These are phyloP conservation scores for Mormyrus lacerda DNA, from an alignment of 2,113 vertebrate genomes.

Conservation along the genomic window DNA sequence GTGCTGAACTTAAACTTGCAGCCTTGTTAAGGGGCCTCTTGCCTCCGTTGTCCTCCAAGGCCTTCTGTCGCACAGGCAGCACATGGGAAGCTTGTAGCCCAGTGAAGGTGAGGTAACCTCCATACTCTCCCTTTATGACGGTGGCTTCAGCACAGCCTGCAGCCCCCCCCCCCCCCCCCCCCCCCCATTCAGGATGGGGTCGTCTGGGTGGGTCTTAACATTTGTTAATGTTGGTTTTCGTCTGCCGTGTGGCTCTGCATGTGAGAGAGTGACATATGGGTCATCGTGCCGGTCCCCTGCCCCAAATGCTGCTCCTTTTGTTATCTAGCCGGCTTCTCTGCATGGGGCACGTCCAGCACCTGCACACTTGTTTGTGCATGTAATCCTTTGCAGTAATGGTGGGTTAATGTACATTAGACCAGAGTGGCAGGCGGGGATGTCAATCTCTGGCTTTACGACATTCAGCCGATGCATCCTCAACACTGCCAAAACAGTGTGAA, in stretches of 20 bases:
- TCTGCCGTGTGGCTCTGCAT: neutral
- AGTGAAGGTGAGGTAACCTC: neutral
- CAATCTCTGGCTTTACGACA: neutral
- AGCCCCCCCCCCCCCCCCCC: neutral
- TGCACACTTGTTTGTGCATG: neutral
- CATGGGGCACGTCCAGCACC: neutral
- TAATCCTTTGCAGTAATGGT: neutral
- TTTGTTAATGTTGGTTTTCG: neutral
- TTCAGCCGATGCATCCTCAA: neutral
- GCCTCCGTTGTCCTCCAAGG: neutral
- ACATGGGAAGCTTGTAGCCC: neutral
- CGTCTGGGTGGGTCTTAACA: neutral
- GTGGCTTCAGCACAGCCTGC: neutral
- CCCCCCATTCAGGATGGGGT: neutral
- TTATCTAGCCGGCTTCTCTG: neutral
- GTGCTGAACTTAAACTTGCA: neutral
- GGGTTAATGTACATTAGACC: neutral
- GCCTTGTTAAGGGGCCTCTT: neutral
- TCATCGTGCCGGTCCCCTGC: neutral
- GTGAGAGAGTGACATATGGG: conserved; percentile 25
- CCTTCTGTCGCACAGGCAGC: neutral
- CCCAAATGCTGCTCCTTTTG: neutral
- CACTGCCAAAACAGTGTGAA: neutral
- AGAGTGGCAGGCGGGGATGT: neutral
- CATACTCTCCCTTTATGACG: neutral